Evolutionary conservation across 2,113 vertebrate species (phyloP).

Genomic region (Platycercus adscitus): DNA sequence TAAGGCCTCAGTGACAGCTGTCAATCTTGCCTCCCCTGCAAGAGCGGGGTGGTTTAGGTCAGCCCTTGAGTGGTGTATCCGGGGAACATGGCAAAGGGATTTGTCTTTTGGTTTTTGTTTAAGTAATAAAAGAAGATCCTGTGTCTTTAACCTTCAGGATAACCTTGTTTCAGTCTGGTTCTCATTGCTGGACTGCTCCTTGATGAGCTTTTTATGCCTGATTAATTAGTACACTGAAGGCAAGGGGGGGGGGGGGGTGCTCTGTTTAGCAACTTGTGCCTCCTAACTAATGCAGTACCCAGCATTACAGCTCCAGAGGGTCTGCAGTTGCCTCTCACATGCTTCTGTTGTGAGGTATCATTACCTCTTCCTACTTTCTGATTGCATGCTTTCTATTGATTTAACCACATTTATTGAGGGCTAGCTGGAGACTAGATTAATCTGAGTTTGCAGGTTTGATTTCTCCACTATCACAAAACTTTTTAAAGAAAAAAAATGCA

Average conservation of each 20-base stretch:
- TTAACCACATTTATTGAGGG: not conserved
- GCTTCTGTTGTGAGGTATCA: not conserved
- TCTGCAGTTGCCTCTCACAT: not conserved
- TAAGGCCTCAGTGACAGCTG: not conserved
- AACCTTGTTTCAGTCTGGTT: conserved; percentile 66
- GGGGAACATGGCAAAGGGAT: not conserved
- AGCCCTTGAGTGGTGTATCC: not conserved
- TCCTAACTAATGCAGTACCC: conserved; percentile 21
- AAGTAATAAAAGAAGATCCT: conserved; percentile 43
- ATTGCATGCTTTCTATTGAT: not conserved
- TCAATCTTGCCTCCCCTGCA: not conserved
- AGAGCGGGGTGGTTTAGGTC: not conserved
- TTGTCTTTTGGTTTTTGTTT: not conserved
- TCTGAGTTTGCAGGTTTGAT: not conserved
- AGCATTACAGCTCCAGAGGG: not conserved
- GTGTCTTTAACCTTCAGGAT: conserved; percentile 67
- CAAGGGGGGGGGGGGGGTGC: not conserved
- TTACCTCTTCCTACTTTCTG: not conserved
- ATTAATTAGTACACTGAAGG: conserved; percentile 66
- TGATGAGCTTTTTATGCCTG: conserved; percentile 74
- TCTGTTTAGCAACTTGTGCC: conserved; percentile 42
- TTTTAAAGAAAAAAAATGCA: not conserved
- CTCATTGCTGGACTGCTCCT: conserved; percentile 60
- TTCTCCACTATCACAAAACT: not conserved
- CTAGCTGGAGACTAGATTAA: not conserved